phyloP scores from a whole-genome alignment of 1,140 invertebrate species.

The Cotesia glomerata region DNA sequence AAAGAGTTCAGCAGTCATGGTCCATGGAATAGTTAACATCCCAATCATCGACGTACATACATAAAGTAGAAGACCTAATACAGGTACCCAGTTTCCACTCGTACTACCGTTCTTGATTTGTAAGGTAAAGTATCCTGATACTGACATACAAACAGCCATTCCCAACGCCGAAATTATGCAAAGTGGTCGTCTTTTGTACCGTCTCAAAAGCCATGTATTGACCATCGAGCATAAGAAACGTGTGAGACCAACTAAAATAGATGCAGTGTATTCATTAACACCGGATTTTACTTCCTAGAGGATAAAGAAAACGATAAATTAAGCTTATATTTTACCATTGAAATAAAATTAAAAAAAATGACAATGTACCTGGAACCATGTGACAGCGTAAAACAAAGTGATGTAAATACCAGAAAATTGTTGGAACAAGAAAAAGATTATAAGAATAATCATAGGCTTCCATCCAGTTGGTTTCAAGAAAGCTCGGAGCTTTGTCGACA shows the following conservation, averaged over 20 bases:
- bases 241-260: conserved; percentile 70
- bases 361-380: conserved; percentile 63
- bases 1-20: conserved; percentile 69
- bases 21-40: conserved; percentile 68
- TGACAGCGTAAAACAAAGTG: conserved; percentile 74
- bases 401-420: conserved; percentile 72
- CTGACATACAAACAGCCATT: conserved; percentile 63
- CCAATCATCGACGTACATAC: conserved; percentile 67
- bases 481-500: conserved; percentile 48
- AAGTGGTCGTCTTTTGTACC: conserved; percentile 62
- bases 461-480: conserved; percentile 66
- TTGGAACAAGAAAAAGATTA: conserved; percentile 68
- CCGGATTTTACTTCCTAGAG: conserved; percentile 61
- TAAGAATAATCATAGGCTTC: conserved; percentile 67
- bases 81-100: conserved; percentile 53
- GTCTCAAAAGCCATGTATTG: conserved; percentile 64
- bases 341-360: background rate
- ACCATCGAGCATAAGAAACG: conserved; percentile 69
- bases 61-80: conserved; percentile 63
- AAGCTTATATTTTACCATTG: background rate
- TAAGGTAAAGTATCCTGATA: conserved; percentile 64
- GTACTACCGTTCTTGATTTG: conserved; percentile 53
- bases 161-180: conserved; percentile 63
- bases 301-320: background rate
- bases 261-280: conserved; percentile 63